Percentiles rank a stretch among this genome's conserved stretches.
Evolutionary conservation across 2,888 invertebrate species (phyloP).

Genomic region (Heliconius sara): DNA sequence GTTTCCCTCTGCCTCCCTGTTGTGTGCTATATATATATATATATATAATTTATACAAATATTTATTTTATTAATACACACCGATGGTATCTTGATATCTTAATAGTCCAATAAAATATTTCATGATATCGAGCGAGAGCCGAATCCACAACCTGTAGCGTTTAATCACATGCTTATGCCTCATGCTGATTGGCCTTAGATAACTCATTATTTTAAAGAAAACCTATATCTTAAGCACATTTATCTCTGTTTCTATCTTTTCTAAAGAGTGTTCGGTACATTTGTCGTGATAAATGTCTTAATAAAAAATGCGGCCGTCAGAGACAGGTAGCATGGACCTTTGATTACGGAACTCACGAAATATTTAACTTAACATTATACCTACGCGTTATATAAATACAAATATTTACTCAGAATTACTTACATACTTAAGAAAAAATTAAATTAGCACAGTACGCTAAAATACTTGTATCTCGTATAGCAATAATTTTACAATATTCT

Average conservation of each 20-base stretch:
- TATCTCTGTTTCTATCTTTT: not conserved
- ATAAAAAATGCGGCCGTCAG: not conserved
- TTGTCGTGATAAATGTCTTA: not conserved
- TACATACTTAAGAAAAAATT: constrained; percentile 1
- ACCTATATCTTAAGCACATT: not conserved
- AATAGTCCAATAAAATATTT: too few species aligned
- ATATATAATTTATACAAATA: too few species aligned
- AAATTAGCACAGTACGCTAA: not conserved
- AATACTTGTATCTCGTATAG: not conserved
- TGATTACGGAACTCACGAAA: constrained; percentile 7
- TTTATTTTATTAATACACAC: too few species aligned
- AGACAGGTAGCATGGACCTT: not conserved
- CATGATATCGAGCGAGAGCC: too few species aligned
- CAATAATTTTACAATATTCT: not conserved
- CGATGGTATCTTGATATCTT: too few species aligned
- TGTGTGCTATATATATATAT: too few species aligned
- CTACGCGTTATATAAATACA: not conserved
- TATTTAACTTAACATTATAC: not conserved
- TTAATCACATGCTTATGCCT: too few species aligned
- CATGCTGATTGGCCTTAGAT: too few species aligned
- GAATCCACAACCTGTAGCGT: too few species aligned
- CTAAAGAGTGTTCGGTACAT: not conserved
- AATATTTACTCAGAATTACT: constrained; percentile 1
- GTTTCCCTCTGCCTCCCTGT: too few species aligned
- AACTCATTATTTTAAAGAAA: too few species aligned